Evolutionary conservation across 2,888 invertebrate genomes (phyloP).

Genomic region (Leucophenga montana): DNA sequence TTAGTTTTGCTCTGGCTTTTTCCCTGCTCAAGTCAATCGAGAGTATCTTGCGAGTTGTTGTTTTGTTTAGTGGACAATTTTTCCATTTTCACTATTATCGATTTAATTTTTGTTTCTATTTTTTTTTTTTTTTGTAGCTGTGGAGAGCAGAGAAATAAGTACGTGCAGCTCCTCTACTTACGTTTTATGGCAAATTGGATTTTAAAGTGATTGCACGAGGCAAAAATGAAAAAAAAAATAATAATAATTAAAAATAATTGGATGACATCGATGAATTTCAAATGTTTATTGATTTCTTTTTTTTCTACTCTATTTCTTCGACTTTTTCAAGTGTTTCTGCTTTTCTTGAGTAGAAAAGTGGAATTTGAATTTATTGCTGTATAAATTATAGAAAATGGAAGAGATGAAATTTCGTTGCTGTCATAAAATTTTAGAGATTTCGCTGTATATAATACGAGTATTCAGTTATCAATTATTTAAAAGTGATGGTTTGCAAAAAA

Average conservation of each 20-base stretch:
- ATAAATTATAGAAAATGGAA: not conserved
- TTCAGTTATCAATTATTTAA: no score
- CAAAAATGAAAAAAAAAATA: conserved; percentile 21
- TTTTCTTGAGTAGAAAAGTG: not conserved
- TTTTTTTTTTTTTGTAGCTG: conserved; percentile 8
- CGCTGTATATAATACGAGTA: no score
- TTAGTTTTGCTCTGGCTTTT: conserved; percentile 1
- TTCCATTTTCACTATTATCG: not conserved
- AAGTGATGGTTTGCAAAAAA: no score
- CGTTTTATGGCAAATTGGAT: conserved; percentile 48
- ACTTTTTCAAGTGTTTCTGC: not conserved
- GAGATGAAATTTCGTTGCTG: conserved; percentile 3
- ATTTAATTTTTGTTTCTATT: no score
- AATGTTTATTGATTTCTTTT: conserved; percentile 20
- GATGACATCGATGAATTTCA: conserved; percentile 41
- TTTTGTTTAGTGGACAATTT: conserved; percentile 8
- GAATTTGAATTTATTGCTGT: not conserved
- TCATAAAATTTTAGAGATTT: no score
- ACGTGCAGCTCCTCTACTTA: not conserved
- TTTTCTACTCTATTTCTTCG: not conserved
- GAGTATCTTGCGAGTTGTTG: conserved; percentile 2
- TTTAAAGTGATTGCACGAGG: conserved; percentile 39
- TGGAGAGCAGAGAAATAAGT: not conserved
- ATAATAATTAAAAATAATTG: conserved; percentile 56
- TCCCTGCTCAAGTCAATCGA: conserved; percentile 6